Evolutionary conservation across 2,113 vertebrate species (phyloP).

Genomic region (Deroptyus accipitrinus): DNA sequence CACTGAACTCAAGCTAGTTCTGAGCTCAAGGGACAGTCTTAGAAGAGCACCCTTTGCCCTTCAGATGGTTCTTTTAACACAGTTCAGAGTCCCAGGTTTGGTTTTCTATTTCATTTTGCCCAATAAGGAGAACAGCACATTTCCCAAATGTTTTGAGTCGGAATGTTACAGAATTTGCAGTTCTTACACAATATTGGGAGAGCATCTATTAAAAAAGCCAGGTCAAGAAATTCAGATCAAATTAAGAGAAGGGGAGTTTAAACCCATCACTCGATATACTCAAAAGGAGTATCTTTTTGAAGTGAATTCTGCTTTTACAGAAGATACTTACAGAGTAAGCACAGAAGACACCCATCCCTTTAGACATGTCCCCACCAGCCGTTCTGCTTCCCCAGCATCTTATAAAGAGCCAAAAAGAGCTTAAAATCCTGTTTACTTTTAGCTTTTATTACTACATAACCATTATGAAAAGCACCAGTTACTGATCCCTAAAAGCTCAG

Average conservation of each 20-base stretch:
- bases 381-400: not conserved
- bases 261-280: not conserved
- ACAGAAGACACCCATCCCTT: not conserved
- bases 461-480: not conserved
- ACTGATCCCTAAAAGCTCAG: not conserved
- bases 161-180: not conserved
- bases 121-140: not conserved
- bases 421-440: not conserved
- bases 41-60: not conserved
- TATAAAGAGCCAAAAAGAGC: not conserved
- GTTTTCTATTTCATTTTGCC: not conserved
- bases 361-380: not conserved
- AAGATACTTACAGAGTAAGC: not conserved
- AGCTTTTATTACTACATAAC: not conserved
- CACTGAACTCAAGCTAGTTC: not conserved
- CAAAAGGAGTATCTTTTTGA: not conserved
- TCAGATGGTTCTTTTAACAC: not conserved
- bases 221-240: not conserved
- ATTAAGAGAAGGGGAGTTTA: not conserved
- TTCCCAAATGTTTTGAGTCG: not conserved
- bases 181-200: not conserved
- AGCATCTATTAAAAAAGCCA: accelerated
- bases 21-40: not conserved
- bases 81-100: not conserved
- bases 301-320: not conserved